These are phyloP conservation scores for Eretmochelys imbricata DNA, from an alignment of 2,113 vertebrate genomes.

Conservation along the genomic window DNA sequence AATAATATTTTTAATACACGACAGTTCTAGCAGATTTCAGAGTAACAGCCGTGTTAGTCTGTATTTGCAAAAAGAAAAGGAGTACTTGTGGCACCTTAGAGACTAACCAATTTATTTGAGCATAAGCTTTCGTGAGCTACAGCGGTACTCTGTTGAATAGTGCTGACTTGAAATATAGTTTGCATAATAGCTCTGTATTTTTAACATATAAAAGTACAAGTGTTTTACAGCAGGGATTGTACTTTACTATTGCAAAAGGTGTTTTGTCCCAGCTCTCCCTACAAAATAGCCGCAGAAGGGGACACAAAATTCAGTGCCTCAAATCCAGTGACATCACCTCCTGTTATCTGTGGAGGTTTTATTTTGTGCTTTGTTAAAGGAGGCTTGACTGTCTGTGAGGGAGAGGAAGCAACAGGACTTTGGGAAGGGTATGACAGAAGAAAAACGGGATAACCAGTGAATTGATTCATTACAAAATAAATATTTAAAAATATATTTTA, in stretches of 20 bases:
- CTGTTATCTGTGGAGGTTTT: background rate
- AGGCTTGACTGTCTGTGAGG: background rate
- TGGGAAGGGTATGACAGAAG: background rate
- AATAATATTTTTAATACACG: background rate
- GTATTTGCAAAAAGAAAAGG: too few species aligned
- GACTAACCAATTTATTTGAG: too few species aligned
- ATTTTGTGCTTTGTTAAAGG: background rate
- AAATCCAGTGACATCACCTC: background rate
- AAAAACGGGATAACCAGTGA: background rate
- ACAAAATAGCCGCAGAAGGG: background rate
- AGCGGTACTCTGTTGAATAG: background rate
- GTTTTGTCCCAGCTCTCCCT: background rate
- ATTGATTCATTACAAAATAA: background rate
- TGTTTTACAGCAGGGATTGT: background rate
- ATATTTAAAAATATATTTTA: background rate
- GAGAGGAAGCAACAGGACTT: background rate
- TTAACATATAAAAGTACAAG: background rate
- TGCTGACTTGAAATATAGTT: background rate
- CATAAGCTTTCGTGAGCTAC: too few species aligned
- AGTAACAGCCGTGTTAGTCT: too few species aligned
- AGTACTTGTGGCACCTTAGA: too few species aligned
- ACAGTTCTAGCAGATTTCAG: background rate
- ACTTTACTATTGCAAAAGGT: background rate
- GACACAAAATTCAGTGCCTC: background rate
- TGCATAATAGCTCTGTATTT: background rate